phyloP scores from a whole-genome alignment of 2,888 invertebrate species.

The Aporophyla nigra region DNA sequence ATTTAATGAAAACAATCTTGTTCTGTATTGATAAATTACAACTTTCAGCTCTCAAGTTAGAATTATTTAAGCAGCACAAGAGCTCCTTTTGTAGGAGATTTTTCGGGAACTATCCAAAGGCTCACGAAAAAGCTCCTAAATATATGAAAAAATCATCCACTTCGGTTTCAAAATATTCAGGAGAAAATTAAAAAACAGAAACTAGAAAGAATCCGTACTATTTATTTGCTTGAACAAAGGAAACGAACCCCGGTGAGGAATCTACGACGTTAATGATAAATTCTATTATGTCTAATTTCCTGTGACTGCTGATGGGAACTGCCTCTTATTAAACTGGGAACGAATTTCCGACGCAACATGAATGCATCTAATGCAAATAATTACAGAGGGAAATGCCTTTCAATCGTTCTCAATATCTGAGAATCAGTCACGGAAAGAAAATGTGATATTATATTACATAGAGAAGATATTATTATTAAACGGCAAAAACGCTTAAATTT shows the following conservation, averaged over 20 bases:
- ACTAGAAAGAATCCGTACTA: neutral
- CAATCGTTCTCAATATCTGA: neutral
- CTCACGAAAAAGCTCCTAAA: too few relatives aligned
- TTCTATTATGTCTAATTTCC: slow-evolving; percentile 35
- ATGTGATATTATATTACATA: neutral
- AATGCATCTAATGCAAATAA: slow-evolving; percentile 29
- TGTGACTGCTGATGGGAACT: slow-evolving; percentile 21
- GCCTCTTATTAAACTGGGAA: slow-evolving; percentile 27
- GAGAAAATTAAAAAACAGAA: neutral
- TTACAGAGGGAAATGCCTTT: slow-evolving; percentile 10
- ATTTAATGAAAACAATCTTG: neutral
- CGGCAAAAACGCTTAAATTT: neutral
- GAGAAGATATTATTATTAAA: too few relatives aligned
- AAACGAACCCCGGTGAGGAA: neutral
- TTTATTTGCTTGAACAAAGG: slow-evolving; percentile 23
- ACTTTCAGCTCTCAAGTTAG: neutral
- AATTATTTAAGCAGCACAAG: neutral
- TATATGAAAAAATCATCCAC: too few relatives aligned
- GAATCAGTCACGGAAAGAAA: neutral
- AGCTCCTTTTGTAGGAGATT: neutral
- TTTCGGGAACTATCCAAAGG: neutral
- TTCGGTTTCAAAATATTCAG: neutral
- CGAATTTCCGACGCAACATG: slow-evolving; percentile 7
- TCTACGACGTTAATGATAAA: slow-evolving; percentile 34
- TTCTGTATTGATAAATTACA: neutral